A percentile compares a stretch with the other conserved stretches of the same genome.
Conservation (phyloP, 2,113 vertebrate genomes). For the Mionectes macconnelli region DNA sequence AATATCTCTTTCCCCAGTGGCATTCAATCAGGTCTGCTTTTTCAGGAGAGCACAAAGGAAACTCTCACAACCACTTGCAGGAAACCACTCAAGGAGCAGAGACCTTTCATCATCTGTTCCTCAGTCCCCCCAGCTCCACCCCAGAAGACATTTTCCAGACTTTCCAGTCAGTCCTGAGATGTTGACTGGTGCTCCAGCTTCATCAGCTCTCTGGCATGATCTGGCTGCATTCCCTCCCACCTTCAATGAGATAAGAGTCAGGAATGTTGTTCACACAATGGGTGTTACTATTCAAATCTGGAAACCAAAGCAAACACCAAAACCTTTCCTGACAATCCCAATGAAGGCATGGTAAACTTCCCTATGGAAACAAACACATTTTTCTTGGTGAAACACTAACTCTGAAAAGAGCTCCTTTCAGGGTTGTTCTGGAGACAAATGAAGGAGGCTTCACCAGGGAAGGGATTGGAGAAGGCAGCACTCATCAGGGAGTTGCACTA, state of each 20-base stretch:
- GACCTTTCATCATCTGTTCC: conserved; percentile 45
- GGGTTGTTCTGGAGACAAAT: background rate
- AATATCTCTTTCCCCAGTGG: background rate
- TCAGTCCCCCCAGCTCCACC: conserved; percentile 51
- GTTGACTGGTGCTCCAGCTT: conserved; percentile 44
- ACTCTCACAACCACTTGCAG: background rate
- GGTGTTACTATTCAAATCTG: conserved; percentile 33
- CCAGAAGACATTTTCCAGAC: conserved; percentile 55
- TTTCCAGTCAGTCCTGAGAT: conserved; percentile 60
- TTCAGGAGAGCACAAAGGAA: background rate
- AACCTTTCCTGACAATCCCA: background rate
- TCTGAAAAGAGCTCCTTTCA: background rate
- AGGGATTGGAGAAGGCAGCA: background rate
- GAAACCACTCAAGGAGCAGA: conserved; percentile 3
- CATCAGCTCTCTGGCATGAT: conserved; percentile 64
- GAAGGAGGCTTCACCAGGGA: background rate
- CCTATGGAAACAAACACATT: background rate
- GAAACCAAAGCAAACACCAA: conserved; percentile 2
- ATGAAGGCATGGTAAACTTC: background rate
- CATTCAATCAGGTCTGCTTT: background rate
- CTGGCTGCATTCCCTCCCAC: conserved; percentile 52
- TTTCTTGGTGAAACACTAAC: background rate
- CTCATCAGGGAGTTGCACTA: conserved; percentile 29
- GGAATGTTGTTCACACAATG: conserved; percentile 41
- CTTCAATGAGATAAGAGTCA: conserved; percentile 55